Evolutionary conservation across 1,140 invertebrate species (phyloP), one percentile per base, ranked within the genome.

Genomic region (Procambarus clarkii): DNA sequence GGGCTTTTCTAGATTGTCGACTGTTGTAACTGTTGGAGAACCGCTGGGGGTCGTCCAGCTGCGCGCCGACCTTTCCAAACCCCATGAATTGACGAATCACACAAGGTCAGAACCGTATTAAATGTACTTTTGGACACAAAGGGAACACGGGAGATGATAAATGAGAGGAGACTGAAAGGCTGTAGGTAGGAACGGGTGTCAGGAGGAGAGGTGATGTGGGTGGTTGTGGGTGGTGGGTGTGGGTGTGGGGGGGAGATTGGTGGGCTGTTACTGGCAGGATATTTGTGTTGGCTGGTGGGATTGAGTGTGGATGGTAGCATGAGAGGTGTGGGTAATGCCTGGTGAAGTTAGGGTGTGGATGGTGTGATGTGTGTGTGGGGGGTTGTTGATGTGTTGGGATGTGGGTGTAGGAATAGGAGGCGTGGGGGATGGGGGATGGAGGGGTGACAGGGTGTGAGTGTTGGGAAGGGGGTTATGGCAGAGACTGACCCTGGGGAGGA

Each of bases 101-200:
- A 34, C n/a, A 58, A 81, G 79, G 58, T 83, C 64, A 58, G 64
- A 58, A 82, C 79, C 87, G 80, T 89, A 76, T 89, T 80, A 46
- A 89, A 83, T 50, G 60, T 83, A 82, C 69, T 82, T 83, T 89
- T 89, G 11, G 80, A 74, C 64, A 34, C 79, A 45, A 77, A 76
- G 48, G 79, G 44, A 88, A 81, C 46, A 80, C 78, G 77, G 79
- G 86, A 88, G 86, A 88, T 88, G 86, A 88, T 64, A 44, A 88
- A 88, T 88, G 86, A 74, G 87, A 79, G 64, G 50, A 15, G 80
- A 24, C 44, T 89, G 60, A 82, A 89, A 76, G 69, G 77, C 86
- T 64, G 54, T 60, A 79, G 76, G 34, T 34, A 34, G 34, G 34
- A 34, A 34, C 34, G 34, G 34, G 34, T 34, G 34, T 34, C 34